phyloP scores from a whole-genome alignment of 2,797 vertebrate species.

The Siniperca undulata region DNA sequence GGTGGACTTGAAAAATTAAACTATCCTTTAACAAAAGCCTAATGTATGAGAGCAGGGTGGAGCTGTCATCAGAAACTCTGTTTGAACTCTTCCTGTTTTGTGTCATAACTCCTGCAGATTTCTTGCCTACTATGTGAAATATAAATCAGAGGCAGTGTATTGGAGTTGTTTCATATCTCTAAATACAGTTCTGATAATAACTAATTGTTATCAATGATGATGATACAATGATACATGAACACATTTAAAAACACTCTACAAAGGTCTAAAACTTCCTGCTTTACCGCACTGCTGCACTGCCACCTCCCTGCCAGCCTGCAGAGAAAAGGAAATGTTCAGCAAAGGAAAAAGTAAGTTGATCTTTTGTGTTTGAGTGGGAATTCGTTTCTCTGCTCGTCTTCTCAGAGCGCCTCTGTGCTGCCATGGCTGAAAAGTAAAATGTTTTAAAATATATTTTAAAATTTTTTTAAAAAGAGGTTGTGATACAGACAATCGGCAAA shows the following conservation, averaged over 20 bases:
- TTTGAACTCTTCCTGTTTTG: background rate
- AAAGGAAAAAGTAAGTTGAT: background rate
- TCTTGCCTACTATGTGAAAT: background rate
- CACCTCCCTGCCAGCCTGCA: conserved; percentile 37
- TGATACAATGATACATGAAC: background rate
- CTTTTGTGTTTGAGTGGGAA: background rate
- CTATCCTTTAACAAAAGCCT: no score
- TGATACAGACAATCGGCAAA: conserved; percentile 5
- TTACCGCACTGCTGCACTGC: background rate
- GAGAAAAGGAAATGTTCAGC: background rate
- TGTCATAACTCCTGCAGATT: background rate
- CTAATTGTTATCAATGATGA: background rate
- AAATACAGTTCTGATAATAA: background rate
- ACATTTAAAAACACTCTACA: background rate
- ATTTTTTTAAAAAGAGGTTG: background rate
- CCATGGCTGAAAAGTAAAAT: background rate
- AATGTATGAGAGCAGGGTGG: no score
- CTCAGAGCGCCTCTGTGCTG: background rate
- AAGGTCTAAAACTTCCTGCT: background rate
- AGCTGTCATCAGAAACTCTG: background rate
- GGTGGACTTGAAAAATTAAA: no score
- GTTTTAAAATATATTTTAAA: background rate
- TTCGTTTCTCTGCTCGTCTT: background rate
- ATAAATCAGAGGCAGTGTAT: background rate
- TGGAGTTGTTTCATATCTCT: background rate